Evolutionary conservation across 1,140 invertebrate species (phyloP).

Genomic region (Spodoptera frugiperda): DNA sequence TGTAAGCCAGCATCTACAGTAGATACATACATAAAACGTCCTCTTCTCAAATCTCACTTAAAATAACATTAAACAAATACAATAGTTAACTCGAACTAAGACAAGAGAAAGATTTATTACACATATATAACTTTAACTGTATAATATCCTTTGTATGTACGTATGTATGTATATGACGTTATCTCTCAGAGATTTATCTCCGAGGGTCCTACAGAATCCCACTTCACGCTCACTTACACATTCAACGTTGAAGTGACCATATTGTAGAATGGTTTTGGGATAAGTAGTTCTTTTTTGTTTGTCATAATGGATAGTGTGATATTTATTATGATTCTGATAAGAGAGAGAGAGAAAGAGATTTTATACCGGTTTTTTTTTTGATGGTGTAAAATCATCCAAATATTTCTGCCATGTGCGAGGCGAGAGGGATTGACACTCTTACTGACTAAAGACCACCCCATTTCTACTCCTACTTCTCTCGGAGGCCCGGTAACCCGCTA

Average conservation of each 20-base stretch:
- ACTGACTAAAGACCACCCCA: no score
- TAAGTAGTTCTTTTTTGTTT: background rate
- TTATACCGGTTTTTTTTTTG: no score
- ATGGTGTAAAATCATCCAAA: no score
- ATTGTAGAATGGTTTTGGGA: background rate
- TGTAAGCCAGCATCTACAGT: no score
- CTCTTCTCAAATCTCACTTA: background rate
- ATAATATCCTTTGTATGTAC: background rate
- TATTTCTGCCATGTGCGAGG: no score
- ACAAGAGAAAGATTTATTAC: constrained; percentile 1
- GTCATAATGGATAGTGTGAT: background rate
- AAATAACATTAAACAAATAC: background rate
- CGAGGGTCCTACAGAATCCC: background rate
- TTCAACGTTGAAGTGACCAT: background rate
- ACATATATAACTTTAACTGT: background rate
- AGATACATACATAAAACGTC: no score
- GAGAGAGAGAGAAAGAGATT: no score
- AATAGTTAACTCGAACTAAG: background rate
- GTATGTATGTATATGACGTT: background rate
- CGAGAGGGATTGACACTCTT: no score
- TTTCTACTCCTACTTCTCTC: no score
- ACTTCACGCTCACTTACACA: constrained; percentile 17
- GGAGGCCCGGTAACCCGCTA: no score
- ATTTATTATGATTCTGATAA: no score
- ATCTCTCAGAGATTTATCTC: constrained; percentile 24